Evolutionary conservation across 2,888 invertebrate species (phyloP).

Genomic region (Machimus atricapillus): DNA sequence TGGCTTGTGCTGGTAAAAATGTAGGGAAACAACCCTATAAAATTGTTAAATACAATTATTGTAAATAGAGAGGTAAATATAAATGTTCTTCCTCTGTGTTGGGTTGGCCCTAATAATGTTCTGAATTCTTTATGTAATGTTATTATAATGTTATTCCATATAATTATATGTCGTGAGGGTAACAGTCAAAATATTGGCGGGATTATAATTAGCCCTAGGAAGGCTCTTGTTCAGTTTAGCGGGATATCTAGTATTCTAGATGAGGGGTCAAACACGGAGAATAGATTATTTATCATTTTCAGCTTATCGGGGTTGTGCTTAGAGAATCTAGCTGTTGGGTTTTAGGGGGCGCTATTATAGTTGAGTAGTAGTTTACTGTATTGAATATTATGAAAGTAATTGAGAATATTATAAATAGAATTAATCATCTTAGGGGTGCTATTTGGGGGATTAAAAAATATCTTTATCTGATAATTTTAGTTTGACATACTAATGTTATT

Average conservation of each 20-base stretch:
- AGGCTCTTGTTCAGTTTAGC: constrained; percentile 69
- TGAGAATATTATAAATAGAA: constrained; percentile 60
- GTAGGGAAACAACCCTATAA: constrained; percentile 74
- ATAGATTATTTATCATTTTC: constrained; percentile 75
- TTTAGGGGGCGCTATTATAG: neutral
- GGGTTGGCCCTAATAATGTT: constrained; percentile 63
- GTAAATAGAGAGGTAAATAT: constrained; percentile 68
- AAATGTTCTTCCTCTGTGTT: constrained; percentile 64
- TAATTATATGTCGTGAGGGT: constrained; percentile 64
- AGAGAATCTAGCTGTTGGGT: neutral
- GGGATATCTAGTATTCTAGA: constrained; percentile 65
- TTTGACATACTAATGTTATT: constrained; percentile 73
- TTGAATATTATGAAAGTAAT: constrained; percentile 64
- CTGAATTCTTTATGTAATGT: constrained; percentile 68
- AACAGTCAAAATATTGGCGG: constrained; percentile 66
- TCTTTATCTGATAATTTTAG: constrained; percentile 68
- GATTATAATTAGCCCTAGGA: constrained; percentile 65
- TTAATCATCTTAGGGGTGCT: constrained; percentile 68
- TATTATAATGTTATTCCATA: constrained; percentile 64
- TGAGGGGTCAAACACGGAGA: constrained; percentile 72
- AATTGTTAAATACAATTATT: constrained; percentile 72
- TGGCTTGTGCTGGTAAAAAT: constrained; percentile 75
- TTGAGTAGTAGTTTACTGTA: constrained; percentile 65
- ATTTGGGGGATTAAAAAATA: constrained; percentile 76
- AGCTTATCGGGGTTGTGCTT: constrained; percentile 50